Percentiles rank a stretch among this genome's conserved stretches.
phyloP scores from a whole-genome alignment of 2,888 invertebrate genomes.

The Acheta domesticus region DNA sequence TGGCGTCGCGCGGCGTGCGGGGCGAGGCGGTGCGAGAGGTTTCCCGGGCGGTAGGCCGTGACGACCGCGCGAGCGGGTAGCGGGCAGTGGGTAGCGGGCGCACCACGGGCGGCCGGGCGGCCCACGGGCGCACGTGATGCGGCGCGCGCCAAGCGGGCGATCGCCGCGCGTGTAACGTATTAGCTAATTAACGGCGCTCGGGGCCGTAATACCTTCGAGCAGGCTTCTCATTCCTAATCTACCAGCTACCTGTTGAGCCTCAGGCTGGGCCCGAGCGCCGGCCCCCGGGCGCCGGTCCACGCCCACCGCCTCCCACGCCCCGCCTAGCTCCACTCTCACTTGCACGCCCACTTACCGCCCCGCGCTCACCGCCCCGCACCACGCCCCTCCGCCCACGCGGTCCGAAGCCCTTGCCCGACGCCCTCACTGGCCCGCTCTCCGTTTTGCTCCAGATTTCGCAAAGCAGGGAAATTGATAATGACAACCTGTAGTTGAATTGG shows the following conservation, averaged over 20 bases:
- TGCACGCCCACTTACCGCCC: background rate
- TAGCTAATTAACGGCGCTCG: slow-evolving; percentile 9
- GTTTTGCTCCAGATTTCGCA: background rate
- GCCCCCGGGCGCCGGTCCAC: background rate
- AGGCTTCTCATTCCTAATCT: slow-evolving; percentile 18
- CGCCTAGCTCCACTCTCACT: background rate
- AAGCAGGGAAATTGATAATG: slow-evolving; percentile 18
- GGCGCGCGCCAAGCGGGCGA: background rate
- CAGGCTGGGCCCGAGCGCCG: background rate
- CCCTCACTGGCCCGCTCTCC: too few species aligned
- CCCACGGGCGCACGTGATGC: too few species aligned
- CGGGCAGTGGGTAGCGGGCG: too few species aligned
- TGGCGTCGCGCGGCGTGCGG: too few species aligned
- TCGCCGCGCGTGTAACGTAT: background rate
- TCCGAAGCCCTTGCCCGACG: too few species aligned
- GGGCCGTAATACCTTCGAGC: slow-evolving; percentile 1
- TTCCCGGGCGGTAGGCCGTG: too few species aligned
- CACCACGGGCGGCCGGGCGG: too few species aligned
- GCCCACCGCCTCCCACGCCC: background rate
- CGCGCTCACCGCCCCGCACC: background rate
- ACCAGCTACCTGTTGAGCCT: slow-evolving; percentile 7
- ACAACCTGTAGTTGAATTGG: slow-evolving; percentile 18
- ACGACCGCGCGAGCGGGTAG: too few species aligned
- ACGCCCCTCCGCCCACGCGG: too few species aligned
- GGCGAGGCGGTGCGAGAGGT: too few species aligned